Evolutionary conservation across 1,140 invertebrate genomes (phyloP).

Genomic region (Belonocnema kinseyi): DNA sequence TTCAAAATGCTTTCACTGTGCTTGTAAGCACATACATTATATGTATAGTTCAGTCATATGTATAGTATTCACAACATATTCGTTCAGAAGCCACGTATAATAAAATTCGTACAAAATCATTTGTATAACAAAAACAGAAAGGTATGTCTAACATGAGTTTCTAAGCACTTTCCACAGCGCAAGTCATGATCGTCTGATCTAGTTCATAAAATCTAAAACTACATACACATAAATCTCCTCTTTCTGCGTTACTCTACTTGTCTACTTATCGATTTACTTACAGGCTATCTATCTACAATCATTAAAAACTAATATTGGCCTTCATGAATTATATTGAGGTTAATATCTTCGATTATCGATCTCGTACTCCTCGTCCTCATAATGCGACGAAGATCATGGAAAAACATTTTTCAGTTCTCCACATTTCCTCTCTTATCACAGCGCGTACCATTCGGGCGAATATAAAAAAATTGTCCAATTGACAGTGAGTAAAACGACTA

Average conservation of each 20-base stretch:
- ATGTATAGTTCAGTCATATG: slow-evolving; percentile 66
- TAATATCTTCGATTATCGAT: slow-evolving; percentile 39
- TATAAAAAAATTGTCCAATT: slow-evolving; percentile 32
- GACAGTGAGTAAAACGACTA: background rate
- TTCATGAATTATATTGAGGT: slow-evolving; percentile 54
- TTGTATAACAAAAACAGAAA: slow-evolving; percentile 68
- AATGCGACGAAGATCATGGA: slow-evolving; percentile 24
- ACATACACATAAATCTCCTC: slow-evolving; percentile 48
- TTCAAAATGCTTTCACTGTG: slow-evolving; percentile 45
- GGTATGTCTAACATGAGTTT: slow-evolving; percentile 58
- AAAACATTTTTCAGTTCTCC: slow-evolving; percentile 9
- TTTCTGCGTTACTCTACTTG: slow-evolving; percentile 37
- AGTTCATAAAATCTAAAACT: slow-evolving; percentile 48
- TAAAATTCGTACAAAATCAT: slow-evolving; percentile 72
- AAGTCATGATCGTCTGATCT: slow-evolving; percentile 23
- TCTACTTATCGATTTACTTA: slow-evolving; percentile 55
- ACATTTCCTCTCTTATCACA: slow-evolving; percentile 64
- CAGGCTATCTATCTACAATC: slow-evolving; percentile 64
- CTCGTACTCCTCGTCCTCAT: slow-evolving; percentile 32
- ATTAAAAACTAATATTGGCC: slow-evolving; percentile 69
- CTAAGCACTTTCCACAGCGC: slow-evolving; percentile 46
- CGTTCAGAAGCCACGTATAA: slow-evolving; percentile 52
- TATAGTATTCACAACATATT: slow-evolving; percentile 71
- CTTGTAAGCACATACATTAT: slow-evolving; percentile 49
- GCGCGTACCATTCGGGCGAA: slow-evolving; percentile 60